Evolutionary conservation across 2,888 invertebrate species (phyloP), one percentile per base, ranked within the genome.

Genomic region (Dioctria rufipes): DNA sequence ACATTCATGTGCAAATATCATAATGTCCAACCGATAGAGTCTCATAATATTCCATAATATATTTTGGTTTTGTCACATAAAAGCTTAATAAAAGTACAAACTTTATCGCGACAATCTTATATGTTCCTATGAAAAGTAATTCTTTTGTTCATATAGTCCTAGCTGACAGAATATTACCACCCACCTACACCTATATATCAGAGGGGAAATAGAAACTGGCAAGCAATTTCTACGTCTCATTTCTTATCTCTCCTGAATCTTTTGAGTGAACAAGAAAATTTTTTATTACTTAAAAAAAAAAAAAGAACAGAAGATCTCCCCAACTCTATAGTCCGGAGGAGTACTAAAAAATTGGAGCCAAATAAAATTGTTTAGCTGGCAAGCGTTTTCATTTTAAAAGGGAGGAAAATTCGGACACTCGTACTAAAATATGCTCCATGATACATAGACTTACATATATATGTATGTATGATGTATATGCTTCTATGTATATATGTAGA

Each of bases 281-380:
- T 78, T 79, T 79, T 79, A 67, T 79, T 42, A 79, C 67, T 51
- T 66, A 25, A 25, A 25, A 25, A 25, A 25, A 25, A 25, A 25
- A 42, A 54, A 79, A 39, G 58, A 60, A 58, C 54, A 69, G 25
- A 60, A 49, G 40, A 39, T 66, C 54, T 66, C 63, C 63, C 25
- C 25, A 25, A 25, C 25, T 25, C 25, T 25, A 25, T 2, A 9
- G 37, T 43, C 13, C 60, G 9, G 58, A 42, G 60, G 46, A 39
- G 25, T 60, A 67, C 46, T 60, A 79, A 79, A 79, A 79, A 79
- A 79, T n/a, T 79, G 79, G 66, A 79, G 79, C 79, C 79, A 79
- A 79, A 67, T 79, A 79, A 79, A 67, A 79, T 79, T 79, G 79
- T 79, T 79, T 79, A 79, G 79, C 79, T 79, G 79, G 79, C 79